These are phyloP conservation scores for Porites lutea DNA, from an alignment of 64 coral and sea anemone genomes.

Conservation along the genomic window DNA sequence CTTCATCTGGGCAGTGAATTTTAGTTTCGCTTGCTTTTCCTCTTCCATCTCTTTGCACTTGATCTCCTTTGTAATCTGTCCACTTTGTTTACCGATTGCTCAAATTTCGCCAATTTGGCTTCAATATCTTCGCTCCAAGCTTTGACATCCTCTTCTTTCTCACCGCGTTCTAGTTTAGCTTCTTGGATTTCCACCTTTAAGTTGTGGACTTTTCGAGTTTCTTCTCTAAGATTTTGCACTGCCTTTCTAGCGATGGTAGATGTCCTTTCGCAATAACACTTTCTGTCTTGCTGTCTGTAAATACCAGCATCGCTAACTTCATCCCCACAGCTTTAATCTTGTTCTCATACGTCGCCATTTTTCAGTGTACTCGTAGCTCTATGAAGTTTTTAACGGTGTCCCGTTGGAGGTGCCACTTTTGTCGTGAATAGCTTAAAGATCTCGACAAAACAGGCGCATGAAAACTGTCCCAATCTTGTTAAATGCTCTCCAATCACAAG, in stretches of 20 bases:
- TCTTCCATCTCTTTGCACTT: not conserved
- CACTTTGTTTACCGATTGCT: too few species aligned
- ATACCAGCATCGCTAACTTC: too few species aligned
- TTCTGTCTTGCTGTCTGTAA: not conserved
- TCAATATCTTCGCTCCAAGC: too few species aligned
- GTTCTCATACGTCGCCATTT: too few species aligned
- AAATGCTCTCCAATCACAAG: too few species aligned
- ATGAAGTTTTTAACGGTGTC: too few species aligned
- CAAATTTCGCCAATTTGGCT: too few species aligned
- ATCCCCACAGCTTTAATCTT: too few species aligned
- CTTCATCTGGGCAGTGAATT: conserved; percentile 5
- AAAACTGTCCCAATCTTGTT: too few species aligned
- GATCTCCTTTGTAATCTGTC: not conserved
- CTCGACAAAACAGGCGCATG: too few species aligned
- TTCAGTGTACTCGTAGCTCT: too few species aligned
- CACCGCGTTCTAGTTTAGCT: not conserved
- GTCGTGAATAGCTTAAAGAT: too few species aligned
- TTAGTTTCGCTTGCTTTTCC: not conserved
- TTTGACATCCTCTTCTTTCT: not conserved
- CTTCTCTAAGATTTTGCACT: not conserved
- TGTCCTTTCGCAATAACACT: conserved; percentile 4
- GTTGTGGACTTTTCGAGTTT: not conserved
- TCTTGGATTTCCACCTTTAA: not conserved
- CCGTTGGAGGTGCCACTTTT: not conserved
- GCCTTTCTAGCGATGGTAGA: not conserved